A percentile compares a stretch with the other conserved stretches of the same genome.
phyloP scores from a whole-genome alignment of 2,888 invertebrate genomes.

The Unio pictorum region DNA sequence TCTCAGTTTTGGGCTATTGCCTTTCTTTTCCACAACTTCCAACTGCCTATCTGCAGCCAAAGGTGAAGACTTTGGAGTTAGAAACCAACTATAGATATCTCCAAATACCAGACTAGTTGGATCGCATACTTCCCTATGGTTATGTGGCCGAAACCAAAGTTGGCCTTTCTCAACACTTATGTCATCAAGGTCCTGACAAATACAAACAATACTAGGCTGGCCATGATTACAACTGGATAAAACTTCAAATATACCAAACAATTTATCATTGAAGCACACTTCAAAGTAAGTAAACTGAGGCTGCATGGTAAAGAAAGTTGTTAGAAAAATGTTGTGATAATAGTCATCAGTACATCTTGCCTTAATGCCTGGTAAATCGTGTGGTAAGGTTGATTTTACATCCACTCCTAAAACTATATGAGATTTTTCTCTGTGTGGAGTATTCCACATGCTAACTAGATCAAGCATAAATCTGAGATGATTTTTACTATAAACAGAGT shows the following conservation, averaged over 20 bases:
- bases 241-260: conserved; percentile 17
- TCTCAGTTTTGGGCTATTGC: not conserved
- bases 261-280: not conserved
- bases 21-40: not conserved
- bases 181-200: not conserved
- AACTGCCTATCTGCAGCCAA: not conserved
- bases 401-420: conserved; percentile 21
- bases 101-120: conserved; percentile 9
- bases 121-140: conserved; percentile 3
- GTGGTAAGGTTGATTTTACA: not conserved
- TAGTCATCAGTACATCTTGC: not conserved
- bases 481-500: conserved; percentile 5
- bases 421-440: conserved; percentile 8
- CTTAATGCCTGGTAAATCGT: not conserved
- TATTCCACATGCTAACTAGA: conserved; percentile 32
- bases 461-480: conserved; percentile 14
- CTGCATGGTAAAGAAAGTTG: conserved; percentile 9
- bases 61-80: not conserved
- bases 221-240: conserved; percentile 10
- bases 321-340: conserved; percentile 6
- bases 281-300: conserved; percentile 23
- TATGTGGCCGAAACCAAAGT: conserved; percentile 5
- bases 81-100: conserved; percentile 18
- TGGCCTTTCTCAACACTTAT: conserved; percentile 1
- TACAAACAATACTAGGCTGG: conserved; percentile 11